Conservation (phyloP, 1,140 invertebrate genomes). For the Trinorchestia longiramus region DNA sequence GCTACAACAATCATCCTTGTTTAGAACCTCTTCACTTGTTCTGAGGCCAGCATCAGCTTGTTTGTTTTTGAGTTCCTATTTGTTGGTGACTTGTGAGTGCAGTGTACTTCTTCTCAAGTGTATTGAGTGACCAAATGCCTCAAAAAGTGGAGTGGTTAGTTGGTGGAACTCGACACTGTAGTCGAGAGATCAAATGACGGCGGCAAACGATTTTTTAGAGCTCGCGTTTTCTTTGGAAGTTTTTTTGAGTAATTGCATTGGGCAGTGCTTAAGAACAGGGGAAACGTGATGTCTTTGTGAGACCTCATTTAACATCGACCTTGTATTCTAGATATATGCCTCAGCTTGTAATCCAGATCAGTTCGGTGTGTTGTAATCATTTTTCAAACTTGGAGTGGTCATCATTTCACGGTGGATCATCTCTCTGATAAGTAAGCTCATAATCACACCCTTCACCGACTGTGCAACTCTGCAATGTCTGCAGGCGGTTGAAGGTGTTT, state of each 20-base stretch:
- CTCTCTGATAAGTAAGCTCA: conserved; percentile 33
- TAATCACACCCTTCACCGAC: conserved; percentile 30
- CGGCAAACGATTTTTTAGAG: neutral
- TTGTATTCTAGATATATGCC: neutral
- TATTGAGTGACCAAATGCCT: neutral
- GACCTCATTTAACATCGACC: neutral
- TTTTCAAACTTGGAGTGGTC: conserved; percentile 23
- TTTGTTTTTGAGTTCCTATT: neutral
- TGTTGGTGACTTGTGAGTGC: neutral
- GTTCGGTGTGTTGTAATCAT: conserved; percentile 21
- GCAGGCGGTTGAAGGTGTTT: neutral
- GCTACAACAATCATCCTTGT: neutral
- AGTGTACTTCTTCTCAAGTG: neutral
- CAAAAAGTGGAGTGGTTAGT: neutral
- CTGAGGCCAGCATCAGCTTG: neutral
- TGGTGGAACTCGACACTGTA: conserved; percentile 5
- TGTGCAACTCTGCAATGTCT: conserved; percentile 40
- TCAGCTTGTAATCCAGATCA: conserved; percentile 14
- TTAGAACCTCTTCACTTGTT: neutral
- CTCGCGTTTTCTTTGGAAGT: neutral
- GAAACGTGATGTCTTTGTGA: neutral
- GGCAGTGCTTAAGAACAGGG: neutral
- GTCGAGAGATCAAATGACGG: neutral
- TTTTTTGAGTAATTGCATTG: neutral
- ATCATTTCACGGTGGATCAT: conserved; percentile 52